phyloP scores from a whole-genome alignment of 35 echinoderm and acorn worm genomes.

The Ophioderma brevispina region DNA sequence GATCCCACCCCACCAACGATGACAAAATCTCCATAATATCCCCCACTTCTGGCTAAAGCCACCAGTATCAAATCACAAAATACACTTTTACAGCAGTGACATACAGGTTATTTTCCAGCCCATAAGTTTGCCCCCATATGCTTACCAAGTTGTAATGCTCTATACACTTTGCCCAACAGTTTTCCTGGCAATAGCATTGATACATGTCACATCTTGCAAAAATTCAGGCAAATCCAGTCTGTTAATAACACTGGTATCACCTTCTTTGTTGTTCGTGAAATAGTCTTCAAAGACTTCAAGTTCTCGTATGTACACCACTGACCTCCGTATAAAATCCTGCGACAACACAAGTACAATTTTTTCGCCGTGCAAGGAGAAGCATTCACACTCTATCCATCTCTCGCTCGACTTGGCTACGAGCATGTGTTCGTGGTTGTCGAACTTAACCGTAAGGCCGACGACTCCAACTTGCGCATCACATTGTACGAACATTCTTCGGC shows the following conservation, averaged over 20 bases:
- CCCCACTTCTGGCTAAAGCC: no score
- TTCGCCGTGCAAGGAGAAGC: slow-evolving; percentile 61
- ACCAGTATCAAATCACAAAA: no score
- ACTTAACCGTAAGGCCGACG: slow-evolving; percentile 84
- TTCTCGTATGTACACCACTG: slow-evolving; percentile 91
- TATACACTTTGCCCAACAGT: slow-evolving; percentile 93
- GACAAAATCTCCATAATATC: no score
- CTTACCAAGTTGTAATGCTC: slow-evolving; percentile 80
- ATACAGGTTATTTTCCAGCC: no score
- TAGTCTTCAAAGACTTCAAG: slow-evolving; percentile 60
- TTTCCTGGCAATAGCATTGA: slow-evolving; percentile 82
- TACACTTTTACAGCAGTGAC: no score
- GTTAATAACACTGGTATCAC: slow-evolving; percentile 69
- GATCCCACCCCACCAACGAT: no score
- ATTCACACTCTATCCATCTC: slow-evolving; percentile 84
- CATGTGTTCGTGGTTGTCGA: slow-evolving; percentile 70
- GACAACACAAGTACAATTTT: slow-evolving; percentile 80
- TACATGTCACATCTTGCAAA: slow-evolving; percentile 67
- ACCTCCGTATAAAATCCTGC: slow-evolving; percentile 74
- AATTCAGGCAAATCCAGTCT: slow-evolving; percentile 86
- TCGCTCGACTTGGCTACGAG: slow-evolving; percentile 58
- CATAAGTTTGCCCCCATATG: no score
- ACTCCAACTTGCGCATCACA: slow-evolving; percentile 77
- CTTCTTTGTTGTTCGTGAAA: slow-evolving; percentile 68
- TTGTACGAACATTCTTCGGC: slow-evolving; percentile 83